Percentiles rank a stretch among this genome's conserved stretches.
phyloP scores from a whole-genome alignment of 2,797 vertebrate genomes.

The Neomorphus geoffroyi region DNA sequence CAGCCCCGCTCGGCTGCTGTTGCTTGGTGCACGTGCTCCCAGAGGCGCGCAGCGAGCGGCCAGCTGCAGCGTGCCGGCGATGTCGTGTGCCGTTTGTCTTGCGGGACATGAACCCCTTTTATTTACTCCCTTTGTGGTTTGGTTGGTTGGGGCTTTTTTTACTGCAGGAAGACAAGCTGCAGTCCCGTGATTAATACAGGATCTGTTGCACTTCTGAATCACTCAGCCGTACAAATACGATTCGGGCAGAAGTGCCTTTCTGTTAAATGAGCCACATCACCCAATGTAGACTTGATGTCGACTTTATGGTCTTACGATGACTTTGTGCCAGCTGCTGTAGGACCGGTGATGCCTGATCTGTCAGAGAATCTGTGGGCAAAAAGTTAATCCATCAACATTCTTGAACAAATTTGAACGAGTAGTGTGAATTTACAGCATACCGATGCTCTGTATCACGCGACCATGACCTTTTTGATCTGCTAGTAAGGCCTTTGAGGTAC shows the following conservation, averaged over 20 bases:
- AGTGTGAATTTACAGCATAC: background rate
- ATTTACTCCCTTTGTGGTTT: background rate
- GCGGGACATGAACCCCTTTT: background rate
- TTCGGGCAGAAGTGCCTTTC: background rate
- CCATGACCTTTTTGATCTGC: background rate
- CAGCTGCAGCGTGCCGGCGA: background rate
- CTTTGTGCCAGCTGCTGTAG: background rate
- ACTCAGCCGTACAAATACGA: background rate
- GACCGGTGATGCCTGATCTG: background rate
- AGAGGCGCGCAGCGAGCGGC: background rate
- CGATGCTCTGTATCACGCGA: background rate
- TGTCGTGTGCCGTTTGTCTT: fast-evolving
- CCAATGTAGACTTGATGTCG: background rate
- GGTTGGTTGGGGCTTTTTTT: background rate
- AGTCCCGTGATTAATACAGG: background rate
- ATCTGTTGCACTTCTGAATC: background rate
- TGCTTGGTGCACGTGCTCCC: background rate
- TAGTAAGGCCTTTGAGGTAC: background rate
- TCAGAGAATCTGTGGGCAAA: background rate
- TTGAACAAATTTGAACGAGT: background rate
- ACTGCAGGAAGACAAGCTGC: background rate
- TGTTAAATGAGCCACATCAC: background rate
- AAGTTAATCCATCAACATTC: background rate
- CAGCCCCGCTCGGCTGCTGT: fast-evolving
- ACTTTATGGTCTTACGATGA: background rate